These are phyloP conservation scores for Eulemur rubriventer DNA, from an alignment of 2,797 vertebrate species.

Conservation along the genomic window DNA sequence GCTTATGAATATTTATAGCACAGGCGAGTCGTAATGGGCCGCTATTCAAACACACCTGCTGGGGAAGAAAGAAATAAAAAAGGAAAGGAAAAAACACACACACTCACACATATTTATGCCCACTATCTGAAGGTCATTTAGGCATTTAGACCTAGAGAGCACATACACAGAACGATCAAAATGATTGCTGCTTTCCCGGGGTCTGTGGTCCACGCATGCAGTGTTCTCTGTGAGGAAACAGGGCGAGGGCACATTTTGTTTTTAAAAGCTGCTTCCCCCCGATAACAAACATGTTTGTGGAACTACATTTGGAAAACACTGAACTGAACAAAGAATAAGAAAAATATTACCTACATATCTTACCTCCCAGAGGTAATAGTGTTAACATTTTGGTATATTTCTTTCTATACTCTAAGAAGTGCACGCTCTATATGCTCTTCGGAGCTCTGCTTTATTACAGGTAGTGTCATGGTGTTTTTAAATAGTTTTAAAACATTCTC, in stretches of 20 bases:
- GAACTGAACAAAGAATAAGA: not conserved
- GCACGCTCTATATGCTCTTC: not conserved
- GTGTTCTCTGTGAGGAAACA: not conserved
- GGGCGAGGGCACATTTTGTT: not conserved
- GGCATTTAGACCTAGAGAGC: slow-evolving; percentile 56
- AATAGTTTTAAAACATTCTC: not conserved
- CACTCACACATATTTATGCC: slow-evolving; percentile 70
- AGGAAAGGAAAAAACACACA: slow-evolving; percentile 76
- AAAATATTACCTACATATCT: not conserved
- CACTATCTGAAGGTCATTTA: slow-evolving; percentile 81
- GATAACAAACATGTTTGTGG: not conserved
- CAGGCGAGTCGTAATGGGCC: slow-evolving; percentile 79
- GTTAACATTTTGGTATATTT: not conserved
- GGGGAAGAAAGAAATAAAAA: slow-evolving; percentile 79
- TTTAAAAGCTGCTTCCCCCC: not conserved
- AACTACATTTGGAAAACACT: slow-evolving; percentile 19
- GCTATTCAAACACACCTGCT: slow-evolving; percentile 85
- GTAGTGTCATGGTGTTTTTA: not conserved
- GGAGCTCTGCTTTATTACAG: not conserved
- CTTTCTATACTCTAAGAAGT: not conserved
- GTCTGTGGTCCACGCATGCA: not conserved
- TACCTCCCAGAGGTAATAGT: not conserved
- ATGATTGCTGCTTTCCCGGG: not conserved
- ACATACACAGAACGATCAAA: not conserved
- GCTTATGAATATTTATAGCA: slow-evolving; percentile 85